These are phyloP conservation scores for Romanogobio albipinnatus DNA, from an alignment of 2,113 vertebrate genomes.

Conservation along the genomic window DNA sequence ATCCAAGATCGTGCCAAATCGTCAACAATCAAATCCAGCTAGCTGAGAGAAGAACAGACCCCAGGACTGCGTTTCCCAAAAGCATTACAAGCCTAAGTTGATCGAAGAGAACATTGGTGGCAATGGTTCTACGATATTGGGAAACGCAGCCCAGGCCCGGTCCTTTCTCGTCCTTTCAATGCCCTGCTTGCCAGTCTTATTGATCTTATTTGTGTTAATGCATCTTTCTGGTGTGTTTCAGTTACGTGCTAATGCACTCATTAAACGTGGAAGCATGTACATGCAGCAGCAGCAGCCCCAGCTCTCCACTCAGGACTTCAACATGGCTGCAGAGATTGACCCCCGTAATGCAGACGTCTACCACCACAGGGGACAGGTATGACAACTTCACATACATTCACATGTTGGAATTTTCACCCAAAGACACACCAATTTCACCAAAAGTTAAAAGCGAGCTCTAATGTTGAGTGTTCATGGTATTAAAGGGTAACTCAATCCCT, in stretches of 20 bases:
- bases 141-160: too few species aligned
- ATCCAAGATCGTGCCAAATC: too few species aligned
- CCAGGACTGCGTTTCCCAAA: too few species aligned
- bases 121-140: too few species aligned
- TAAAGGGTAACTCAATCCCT: not conserved
- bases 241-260: conserved; percentile 94
- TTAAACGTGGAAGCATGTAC: conserved; percentile 97
- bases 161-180: too few species aligned
- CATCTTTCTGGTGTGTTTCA: conserved; percentile 17
- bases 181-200: not conserved
- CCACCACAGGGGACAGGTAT: conserved; percentile 95
- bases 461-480: not conserved
- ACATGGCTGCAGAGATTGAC: conserved; percentile 94
- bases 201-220: not conserved
- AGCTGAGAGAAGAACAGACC: too few species aligned
- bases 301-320: conserved; percentile 94
- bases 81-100: too few species aligned
- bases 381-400: rapidly evolving
- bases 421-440: too few species aligned
- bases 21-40: too few species aligned
- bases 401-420: not conserved
- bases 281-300: conserved; percentile 97
- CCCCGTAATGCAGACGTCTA: conserved; percentile 95
- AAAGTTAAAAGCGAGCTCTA: not conserved
- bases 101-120: too few species aligned